Evolutionary conservation across 2,888 invertebrate genomes (phyloP).

Genomic region (Luperina testacea): DNA sequence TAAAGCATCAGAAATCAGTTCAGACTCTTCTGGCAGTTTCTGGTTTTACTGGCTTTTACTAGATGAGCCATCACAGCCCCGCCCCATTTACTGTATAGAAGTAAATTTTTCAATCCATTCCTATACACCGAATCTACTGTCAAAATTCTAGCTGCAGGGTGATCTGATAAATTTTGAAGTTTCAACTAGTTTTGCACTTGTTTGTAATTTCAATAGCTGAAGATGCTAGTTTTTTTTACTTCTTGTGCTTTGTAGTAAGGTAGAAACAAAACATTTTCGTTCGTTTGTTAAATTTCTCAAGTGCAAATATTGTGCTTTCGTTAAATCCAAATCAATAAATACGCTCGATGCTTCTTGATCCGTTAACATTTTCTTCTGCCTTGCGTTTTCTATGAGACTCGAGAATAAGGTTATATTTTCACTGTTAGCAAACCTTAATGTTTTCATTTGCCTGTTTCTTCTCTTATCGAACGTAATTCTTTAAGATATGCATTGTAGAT

Average conservation of each 20-base stretch:
- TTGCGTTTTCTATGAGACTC: too few species aligned
- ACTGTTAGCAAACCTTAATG: slow-evolving; percentile 12
- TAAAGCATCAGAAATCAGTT: slow-evolving; percentile 53
- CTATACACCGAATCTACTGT: slow-evolving; percentile 41
- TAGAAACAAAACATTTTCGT: too few species aligned
- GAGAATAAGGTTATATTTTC: slow-evolving; percentile 2
- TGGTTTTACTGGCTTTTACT: slow-evolving; percentile 61
- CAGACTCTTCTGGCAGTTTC: slow-evolving; percentile 38
- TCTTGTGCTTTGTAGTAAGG: too few species aligned
- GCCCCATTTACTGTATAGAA: slow-evolving; percentile 36
- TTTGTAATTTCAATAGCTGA: too few species aligned
- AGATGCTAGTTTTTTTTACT: too few species aligned
- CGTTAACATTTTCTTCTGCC: too few species aligned
- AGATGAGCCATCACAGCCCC: slow-evolving; percentile 53
- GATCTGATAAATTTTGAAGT: slow-evolving; percentile 57
- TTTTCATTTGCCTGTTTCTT: slow-evolving; percentile 5
- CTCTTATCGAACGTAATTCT: slow-evolving; percentile 1
- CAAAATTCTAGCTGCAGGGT: slow-evolving; percentile 56
- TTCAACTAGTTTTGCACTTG: not conserved
- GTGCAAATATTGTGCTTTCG: too few species aligned
- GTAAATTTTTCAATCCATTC: slow-evolving; percentile 9
- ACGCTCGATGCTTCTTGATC: too few species aligned
- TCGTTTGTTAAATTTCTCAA: too few species aligned
- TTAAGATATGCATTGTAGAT: slow-evolving; percentile 1
- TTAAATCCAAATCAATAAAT: too few species aligned